Conservation (phyloP, 2,888 invertebrate species). For the Capitulum mitella region DNA sequence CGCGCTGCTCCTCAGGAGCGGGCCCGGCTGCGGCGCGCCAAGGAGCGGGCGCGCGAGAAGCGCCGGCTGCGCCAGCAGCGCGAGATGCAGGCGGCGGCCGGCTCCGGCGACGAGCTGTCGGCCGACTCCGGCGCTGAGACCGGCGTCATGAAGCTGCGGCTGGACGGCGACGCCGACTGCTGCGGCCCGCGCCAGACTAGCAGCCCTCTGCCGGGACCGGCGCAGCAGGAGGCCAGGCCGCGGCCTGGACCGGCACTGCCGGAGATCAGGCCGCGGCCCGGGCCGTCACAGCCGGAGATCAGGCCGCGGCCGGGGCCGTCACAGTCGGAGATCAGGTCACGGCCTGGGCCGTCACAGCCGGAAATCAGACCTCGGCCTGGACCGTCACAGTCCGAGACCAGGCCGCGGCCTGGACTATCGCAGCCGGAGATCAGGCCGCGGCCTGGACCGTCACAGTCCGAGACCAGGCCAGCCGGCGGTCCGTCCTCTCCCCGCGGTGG, state of each 20-base stretch:
- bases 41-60: slow-evolving; percentile 35
- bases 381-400: not conserved
- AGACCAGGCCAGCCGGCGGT: not conserved
- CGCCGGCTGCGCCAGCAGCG: slow-evolving; percentile 34
- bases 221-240: not conserved
- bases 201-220: slow-evolving; percentile 20
- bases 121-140: slow-evolving; percentile 19
- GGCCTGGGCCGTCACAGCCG: not conserved
- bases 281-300: not conserved
- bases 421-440: not conserved
- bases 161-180: not conserved
- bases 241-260: not conserved
- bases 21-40: slow-evolving; percentile 30
- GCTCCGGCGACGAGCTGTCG: not conserved
- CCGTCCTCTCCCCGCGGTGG: not conserved
- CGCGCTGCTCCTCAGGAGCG: not conserved
- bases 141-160: slow-evolving; percentile 22
- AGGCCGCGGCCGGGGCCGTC: not conserved
- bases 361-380: not conserved
- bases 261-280: not conserved
- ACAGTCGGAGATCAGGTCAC: not conserved
- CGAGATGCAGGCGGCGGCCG: slow-evolving; percentile 29
- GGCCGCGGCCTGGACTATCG: not conserved
- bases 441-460: not conserved
- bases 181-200: slow-evolving; percentile 1